Conservation (phyloP, 2,888 invertebrate genomes). For the Nemotelus pantherinus region DNA sequence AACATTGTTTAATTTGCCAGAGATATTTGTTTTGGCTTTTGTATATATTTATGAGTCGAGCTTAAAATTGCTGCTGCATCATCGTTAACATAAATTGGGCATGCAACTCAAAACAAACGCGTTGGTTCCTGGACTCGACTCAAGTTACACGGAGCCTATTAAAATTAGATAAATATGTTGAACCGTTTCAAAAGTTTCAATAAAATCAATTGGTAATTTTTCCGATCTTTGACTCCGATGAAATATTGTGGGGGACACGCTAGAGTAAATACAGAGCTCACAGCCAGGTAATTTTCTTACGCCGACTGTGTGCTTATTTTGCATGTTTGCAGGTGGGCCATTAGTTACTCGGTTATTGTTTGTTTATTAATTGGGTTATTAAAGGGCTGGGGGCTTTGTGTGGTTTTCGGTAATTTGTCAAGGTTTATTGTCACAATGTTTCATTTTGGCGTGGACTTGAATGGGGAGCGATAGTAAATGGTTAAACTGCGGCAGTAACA, state of each 20-base stretch:
- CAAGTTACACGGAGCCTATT: too few relatives aligned
- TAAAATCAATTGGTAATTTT: conserved; percentile 14
- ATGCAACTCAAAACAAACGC: too few relatives aligned
- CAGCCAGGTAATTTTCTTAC: conserved; percentile 4
- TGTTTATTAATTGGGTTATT: conserved; percentile 37
- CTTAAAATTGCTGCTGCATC: too few relatives aligned
- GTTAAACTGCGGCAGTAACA: too few relatives aligned
- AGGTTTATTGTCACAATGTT: conserved; percentile 20
- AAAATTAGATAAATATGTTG: too few relatives aligned
- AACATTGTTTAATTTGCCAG: too few relatives aligned
- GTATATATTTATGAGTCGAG: too few relatives aligned
- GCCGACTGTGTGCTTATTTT: not conserved
- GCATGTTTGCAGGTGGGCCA: conserved; percentile 24
- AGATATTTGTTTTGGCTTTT: too few relatives aligned
- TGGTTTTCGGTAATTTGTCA: conserved; percentile 25
- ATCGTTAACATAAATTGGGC: too few relatives aligned
- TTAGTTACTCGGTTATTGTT: conserved; percentile 34
- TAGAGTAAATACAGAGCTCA: not conserved
- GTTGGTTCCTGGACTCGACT: too few relatives aligned
- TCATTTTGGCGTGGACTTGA: not conserved
- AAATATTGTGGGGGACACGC: conserved; percentile 2
- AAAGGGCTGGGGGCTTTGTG: conserved; percentile 9
- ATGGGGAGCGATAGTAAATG: not conserved
- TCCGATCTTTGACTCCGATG: conserved; percentile 24
- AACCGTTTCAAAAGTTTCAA: not conserved